These are phyloP conservation scores for Gymnothorax javanicus DNA, from an alignment of 2,797 vertebrate genomes.

Conservation along the genomic window DNA sequence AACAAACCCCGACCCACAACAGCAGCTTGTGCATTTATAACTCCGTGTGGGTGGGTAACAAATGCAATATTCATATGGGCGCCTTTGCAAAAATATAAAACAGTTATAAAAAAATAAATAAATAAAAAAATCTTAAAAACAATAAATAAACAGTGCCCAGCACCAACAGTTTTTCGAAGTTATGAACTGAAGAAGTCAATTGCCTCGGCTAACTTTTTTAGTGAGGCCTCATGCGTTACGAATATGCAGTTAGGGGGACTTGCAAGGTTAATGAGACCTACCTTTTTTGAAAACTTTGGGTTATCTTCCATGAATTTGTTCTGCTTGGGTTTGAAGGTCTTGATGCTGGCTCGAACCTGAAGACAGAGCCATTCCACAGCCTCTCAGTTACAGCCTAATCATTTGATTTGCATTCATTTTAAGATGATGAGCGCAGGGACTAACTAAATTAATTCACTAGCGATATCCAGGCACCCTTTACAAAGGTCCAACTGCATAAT, in stretches of 20 bases:
- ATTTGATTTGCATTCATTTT: neutral
- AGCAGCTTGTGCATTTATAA: neutral
- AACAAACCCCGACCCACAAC: neutral
- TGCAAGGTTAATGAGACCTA: constrained; percentile 46
- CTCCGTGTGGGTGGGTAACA: neutral
- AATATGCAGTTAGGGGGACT: neutral
- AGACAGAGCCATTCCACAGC: constrained; percentile 20
- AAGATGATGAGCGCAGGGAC: neutral
- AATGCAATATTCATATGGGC: constrained; percentile 5
- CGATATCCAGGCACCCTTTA: neutral
- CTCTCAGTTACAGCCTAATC: neutral
- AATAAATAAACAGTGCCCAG: constrained; percentile 25
- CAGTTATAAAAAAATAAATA: neutral
- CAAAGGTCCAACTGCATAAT: neutral
- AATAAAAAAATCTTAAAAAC: neutral
- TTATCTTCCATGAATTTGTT: constrained; percentile 82
- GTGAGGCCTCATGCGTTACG: neutral
- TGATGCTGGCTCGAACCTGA: constrained; percentile 88
- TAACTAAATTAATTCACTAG: neutral
- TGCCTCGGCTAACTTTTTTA: neutral
- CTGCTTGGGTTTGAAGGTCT: constrained; percentile 85
- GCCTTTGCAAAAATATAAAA: neutral
- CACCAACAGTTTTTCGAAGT: constrained; percentile 22
- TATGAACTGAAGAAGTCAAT: constrained; percentile 8
- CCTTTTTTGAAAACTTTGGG: constrained; percentile 95